Evolutionary conservation across 2,797 vertebrate genomes (phyloP).

Genomic region (Acanthiza pusilla): DNA sequence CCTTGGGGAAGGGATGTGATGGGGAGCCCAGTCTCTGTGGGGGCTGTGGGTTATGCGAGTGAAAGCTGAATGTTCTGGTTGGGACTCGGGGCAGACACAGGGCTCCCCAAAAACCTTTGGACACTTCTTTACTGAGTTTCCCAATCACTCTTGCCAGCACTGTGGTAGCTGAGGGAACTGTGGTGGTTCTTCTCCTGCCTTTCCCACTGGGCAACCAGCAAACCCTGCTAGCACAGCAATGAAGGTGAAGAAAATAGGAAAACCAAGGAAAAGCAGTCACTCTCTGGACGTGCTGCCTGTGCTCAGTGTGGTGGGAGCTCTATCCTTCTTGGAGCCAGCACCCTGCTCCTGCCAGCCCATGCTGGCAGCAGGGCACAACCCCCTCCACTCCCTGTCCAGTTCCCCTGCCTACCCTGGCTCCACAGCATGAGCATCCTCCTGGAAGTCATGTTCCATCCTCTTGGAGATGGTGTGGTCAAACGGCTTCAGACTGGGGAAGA

Average conservation of each 20-base stretch:
- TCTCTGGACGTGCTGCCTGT: rapidly evolving
- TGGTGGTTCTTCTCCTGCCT: not conserved
- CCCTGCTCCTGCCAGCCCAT: not conserved
- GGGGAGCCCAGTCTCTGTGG: not conserved
- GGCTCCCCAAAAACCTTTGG: not conserved
- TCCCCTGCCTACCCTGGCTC: not conserved
- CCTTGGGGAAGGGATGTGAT: not conserved
- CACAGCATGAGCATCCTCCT: not conserved
- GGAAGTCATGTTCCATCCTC: rapidly evolving
- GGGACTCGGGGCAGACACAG: rapidly evolving
- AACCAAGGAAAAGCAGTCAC: not conserved
- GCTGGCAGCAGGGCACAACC: not conserved
- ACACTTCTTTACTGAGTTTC: not conserved
- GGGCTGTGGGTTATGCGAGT: not conserved
- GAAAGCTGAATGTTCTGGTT: not conserved
- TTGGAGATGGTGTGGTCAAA: not conserved
- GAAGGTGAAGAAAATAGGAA: not conserved
- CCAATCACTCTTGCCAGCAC: not conserved
- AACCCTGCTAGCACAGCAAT: rapidly evolving
- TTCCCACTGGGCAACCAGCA: rapidly evolving
- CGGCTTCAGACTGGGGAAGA: not conserved
- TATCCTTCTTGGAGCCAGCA: not conserved
- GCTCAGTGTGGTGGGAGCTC: not conserved
- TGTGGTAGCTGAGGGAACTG: rapidly evolving
- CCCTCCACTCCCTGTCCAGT: not conserved